These are phyloP conservation scores for Coilia nasus DNA, from an alignment of 2,797 vertebrate species.

Conservation along the genomic window DNA sequence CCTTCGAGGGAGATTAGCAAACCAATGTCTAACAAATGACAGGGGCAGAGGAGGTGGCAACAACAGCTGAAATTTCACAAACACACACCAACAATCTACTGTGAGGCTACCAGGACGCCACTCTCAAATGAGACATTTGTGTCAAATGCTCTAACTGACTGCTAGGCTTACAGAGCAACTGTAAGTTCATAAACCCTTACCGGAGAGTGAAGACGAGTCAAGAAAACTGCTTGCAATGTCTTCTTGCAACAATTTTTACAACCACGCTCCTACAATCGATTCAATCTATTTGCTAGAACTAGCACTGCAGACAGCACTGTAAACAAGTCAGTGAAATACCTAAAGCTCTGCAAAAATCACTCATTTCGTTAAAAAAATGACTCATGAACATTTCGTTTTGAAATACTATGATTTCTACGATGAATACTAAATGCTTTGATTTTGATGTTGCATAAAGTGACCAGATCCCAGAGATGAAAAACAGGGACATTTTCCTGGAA, in stretches of 20 bases:
- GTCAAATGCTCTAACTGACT: not conserved
- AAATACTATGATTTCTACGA: not conserved
- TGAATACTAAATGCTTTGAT: too few species aligned
- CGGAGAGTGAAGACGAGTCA: not conserved
- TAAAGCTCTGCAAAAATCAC: not conserved
- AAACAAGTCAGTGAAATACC: not conserved
- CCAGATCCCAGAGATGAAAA: too few species aligned
- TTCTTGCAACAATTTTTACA: not conserved
- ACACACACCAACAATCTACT: not conserved
- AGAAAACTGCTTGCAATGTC: not conserved
- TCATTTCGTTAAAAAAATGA: too few species aligned
- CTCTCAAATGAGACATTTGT: not conserved
- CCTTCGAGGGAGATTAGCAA: not conserved
- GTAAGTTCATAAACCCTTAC: not conserved
- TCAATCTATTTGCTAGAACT: not conserved
- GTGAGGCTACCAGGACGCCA: not conserved
- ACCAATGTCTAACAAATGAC: not conserved
- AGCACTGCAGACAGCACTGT: not conserved
- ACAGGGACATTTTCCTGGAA: too few species aligned
- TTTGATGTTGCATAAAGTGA: too few species aligned
- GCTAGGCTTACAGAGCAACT: not conserved
- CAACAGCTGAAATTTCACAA: constrained; percentile 5
- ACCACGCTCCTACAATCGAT: not conserved
- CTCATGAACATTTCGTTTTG: not conserved
- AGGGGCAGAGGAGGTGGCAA: not conserved